Conservation (phyloP, 2,113 vertebrate genomes). For the Archilochus colubris region DNA sequence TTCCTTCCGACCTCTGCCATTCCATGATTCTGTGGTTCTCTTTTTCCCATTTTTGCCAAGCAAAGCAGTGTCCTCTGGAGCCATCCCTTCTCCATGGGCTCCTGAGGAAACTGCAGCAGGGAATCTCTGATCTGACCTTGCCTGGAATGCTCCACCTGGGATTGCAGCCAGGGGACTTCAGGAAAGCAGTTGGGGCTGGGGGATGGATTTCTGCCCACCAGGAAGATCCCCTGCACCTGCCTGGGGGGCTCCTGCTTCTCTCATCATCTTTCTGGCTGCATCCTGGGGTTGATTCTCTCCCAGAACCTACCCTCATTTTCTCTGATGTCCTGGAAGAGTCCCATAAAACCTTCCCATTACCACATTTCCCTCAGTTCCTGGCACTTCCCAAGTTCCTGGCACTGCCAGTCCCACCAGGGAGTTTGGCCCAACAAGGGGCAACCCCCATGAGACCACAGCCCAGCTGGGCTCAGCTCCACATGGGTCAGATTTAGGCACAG, state of each 20-base stretch:
- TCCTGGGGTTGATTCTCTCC: background rate
- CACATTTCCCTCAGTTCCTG: rapidly evolving
- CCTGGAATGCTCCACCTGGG: background rate
- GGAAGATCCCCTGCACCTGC: background rate
- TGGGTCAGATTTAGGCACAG: background rate
- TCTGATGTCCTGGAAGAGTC: background rate
- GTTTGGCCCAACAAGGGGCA: too few species aligned
- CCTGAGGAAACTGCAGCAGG: rapidly evolving
- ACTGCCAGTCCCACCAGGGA: background rate
- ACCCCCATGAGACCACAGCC: background rate
- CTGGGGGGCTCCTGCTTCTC: background rate
- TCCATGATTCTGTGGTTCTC: too few species aligned
- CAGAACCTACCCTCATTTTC: background rate
- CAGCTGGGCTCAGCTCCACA: background rate
- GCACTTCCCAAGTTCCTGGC: background rate
- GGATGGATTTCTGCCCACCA: background rate
- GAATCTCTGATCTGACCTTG: background rate
- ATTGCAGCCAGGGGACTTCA: background rate
- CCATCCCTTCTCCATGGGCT: background rate
- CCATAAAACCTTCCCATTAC: background rate
- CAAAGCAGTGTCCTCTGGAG: background rate
- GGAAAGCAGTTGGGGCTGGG: background rate
- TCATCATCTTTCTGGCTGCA: rapidly evolving
- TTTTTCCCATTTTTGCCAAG: background rate
- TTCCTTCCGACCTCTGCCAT: too few species aligned